Evolutionary conservation across 2,888 invertebrate genomes (phyloP), one percentile per base, ranked within the genome.

Genomic region (Leistus spinibarbis): DNA sequence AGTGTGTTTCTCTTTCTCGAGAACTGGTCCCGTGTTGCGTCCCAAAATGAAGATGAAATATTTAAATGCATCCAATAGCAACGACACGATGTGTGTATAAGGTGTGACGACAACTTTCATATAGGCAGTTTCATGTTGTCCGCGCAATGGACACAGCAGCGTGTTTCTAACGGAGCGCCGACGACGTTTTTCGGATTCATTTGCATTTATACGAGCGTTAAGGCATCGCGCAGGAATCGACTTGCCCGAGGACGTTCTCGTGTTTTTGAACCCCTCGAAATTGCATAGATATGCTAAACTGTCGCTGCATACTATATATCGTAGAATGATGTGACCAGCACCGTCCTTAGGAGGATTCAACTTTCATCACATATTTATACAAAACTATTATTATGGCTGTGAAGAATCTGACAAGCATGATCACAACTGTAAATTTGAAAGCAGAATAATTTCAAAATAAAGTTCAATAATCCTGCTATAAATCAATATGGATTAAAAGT

Each of bases 241-340:
- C 71, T 54, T 20, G 24, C 24, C 16, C 40, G 27, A 40, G 40
- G 54, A 54, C 17, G 71, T 64, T 64, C 23, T 54, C 60, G 64
- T 64, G 63, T 71, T 70, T 69, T 70, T 53, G 17, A 71, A 22
- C 71, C 73, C 20, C 56, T 56, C 54, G 62, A 73, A 73, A 73
- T 73, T 73, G 73, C 73, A 73, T 73, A 67, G 67, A 73, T 73
- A 73, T 73, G 73, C 73, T 73, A 73, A 73, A 67, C 60, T 60
- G 73, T 53, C 67, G 73, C 53, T 73, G 73, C 65, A 62, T 20
- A 19, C n/a, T 60, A 60, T 22, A 60, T 22, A 17, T 10, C 60
- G 40, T 13, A 40, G 5, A 40, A 40, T 40, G 40, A 40, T 40
- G 40, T 1, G 40, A 40, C 40, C 40, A 40, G 40, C 1, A 10